Evolutionary conservation across 2,797 vertebrate genomes (phyloP), one percentile per base, ranked within the genome.

Genomic region (Xenopus petersii): DNA sequence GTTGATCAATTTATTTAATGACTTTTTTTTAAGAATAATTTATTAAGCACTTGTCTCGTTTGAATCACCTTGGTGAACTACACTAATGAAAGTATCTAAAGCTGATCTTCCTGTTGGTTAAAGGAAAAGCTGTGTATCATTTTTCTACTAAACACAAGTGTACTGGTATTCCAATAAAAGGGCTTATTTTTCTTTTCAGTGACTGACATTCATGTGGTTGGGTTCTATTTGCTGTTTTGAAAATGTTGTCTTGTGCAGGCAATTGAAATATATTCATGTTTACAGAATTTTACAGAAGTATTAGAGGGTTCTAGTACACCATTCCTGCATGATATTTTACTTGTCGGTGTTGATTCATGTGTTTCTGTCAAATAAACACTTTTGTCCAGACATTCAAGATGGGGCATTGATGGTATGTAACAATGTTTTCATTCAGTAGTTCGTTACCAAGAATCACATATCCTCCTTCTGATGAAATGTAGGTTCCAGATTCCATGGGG

Each of bases 401-500:
- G 65, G 59, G 42, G 12, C 26, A 63, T 16, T 36, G 47, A 21
- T 58, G 13, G 47, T 67, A 65, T 58, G 10, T 16, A 49, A 54
- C 60, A 74, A 51, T 16, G 60, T 65, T 66, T 69, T 64, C 49
- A 70, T 70, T 79, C 76, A 64, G 26, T 51, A 65, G 61, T 3
- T 68, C 26, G 56, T 74, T 74, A 98, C 96, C 95, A 67, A 98
- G 88, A 73, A 94, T 83, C 0, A 98, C 85, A 17, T 96, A 97
- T 87, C 96, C 96, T 85, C 96, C 95, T 83, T 94, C 93, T 13
- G 93, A 86, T 80, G 96, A 94, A 84, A 98, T 98, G 83, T 94
- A 99, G 5, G 94, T 94, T 83, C 96, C 96, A 2, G 87, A 83
- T 89, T 99, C 96, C 74, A 89, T 90, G 3, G 85, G 90, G 13